These are phyloP conservation scores for Zapornia atra DNA, from an alignment of 2,113 vertebrate genomes.

Conservation along the genomic window DNA sequence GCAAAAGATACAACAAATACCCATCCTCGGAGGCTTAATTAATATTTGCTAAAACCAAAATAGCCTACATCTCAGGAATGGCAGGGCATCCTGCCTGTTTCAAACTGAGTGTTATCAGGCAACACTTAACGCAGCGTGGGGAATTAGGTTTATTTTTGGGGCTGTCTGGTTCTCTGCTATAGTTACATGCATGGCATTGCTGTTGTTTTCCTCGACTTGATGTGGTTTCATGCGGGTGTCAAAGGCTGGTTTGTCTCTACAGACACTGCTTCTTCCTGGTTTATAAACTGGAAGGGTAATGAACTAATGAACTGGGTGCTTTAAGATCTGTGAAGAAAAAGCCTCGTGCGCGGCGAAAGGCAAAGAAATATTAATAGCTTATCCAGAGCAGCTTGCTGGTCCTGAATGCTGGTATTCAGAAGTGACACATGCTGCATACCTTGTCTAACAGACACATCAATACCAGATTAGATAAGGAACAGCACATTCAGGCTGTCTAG, in stretches of 20 bases:
- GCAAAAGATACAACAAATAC: conserved; percentile 14
- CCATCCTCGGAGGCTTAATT: conserved; percentile 33
- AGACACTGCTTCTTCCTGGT: background rate
- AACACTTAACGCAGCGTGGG: background rate
- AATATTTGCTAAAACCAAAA: background rate
- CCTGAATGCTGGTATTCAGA: background rate
- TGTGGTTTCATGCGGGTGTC: background rate
- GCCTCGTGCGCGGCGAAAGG: fast-evolving
- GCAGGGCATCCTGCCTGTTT: background rate
- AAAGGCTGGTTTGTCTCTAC: background rate
- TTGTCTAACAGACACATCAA: background rate
- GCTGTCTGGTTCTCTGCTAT: background rate
- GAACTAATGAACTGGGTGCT: background rate
- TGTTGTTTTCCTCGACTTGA: background rate
- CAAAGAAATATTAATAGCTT: background rate
- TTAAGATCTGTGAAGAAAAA: background rate
- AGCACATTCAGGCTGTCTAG: background rate
- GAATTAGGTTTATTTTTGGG: conserved; percentile 31
- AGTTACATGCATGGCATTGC: background rate
- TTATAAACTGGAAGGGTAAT: background rate
- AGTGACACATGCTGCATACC: background rate
- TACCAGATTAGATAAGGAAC: background rate
- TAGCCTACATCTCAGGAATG: background rate
- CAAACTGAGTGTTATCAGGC: background rate
- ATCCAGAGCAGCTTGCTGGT: background rate